phyloP scores from a whole-genome alignment of 1,140 invertebrate species.

The Drepana arcuata region DNA sequence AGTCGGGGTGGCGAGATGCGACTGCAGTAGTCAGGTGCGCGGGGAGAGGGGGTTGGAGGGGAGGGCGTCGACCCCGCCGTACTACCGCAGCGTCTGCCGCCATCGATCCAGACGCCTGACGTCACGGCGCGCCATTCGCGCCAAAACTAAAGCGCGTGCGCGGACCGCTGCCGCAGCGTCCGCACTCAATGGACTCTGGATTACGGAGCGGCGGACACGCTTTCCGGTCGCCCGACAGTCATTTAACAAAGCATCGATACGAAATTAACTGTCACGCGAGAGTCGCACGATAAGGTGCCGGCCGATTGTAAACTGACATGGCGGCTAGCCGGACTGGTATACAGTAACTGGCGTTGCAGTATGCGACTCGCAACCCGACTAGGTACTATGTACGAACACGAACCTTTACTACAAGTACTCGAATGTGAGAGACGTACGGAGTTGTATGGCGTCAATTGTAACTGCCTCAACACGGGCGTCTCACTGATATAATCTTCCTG shows the following conservation, averaged over 20 bases:
- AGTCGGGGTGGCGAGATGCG: conserved; percentile 54
- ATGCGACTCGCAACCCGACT: too few relatives aligned
- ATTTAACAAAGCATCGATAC: conserved; percentile 26
- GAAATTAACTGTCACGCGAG: conserved; percentile 34
- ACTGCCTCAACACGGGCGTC: conserved; percentile 67
- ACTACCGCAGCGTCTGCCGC: conserved; percentile 69
- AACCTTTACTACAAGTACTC: too few relatives aligned
- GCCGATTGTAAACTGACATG: conserved; percentile 8
- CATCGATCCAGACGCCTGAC: conserved; percentile 69
- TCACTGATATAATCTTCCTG: conserved; percentile 61
- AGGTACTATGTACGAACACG: too few relatives aligned
- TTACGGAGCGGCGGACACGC: conserved; percentile 50
- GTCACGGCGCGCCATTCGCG: conserved; percentile 63
- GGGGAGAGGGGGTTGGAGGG: conserved; percentile 31
- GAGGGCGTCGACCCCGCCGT: conserved; percentile 63
- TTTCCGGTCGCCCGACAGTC: conserved; percentile 34
- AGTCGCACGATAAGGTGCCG: conserved; percentile 18
- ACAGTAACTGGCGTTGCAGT: too few relatives aligned
- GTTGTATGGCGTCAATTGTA: conserved; percentile 62
- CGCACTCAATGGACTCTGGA: conserved; percentile 61
- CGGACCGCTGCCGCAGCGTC: conserved; percentile 56
- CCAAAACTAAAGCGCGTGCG: conserved; percentile 67
- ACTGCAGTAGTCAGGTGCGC: conserved; percentile 64
- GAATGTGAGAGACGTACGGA: conserved; percentile 63
- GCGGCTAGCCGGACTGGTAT: conserved; percentile 8